These are phyloP conservation scores for Ascaphus truei DNA, from an alignment of 2,113 vertebrate genomes.

Conservation along the genomic window DNA sequence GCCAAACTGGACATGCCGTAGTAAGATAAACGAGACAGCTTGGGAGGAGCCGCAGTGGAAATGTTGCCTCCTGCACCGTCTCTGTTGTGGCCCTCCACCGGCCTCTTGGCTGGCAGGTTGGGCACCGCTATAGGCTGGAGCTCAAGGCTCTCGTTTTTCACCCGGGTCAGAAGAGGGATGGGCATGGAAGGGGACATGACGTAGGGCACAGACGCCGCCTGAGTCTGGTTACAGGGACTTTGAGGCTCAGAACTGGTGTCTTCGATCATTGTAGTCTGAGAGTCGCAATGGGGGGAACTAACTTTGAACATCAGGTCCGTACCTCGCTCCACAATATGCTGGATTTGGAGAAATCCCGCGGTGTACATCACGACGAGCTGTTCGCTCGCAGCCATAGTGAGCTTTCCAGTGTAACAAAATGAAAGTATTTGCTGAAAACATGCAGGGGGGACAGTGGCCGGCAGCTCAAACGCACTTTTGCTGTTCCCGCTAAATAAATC, in stretches of 20 bases:
- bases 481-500: conserved; percentile 94
- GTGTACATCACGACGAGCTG: conserved; percentile 99
- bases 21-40: conserved; percentile 74
- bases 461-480: conserved; percentile 94
- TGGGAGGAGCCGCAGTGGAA: conserved; percentile 45
- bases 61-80: conserved; percentile 50
- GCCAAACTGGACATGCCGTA: conserved; percentile 71
- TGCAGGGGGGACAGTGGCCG: conserved; percentile 86
- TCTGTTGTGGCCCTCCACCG: conserved; percentile 50
- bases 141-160: conserved; percentile 86
- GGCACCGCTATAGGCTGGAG: conserved; percentile 55
- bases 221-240: conserved; percentile 82
- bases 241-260: conserved; percentile 90
- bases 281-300: conserved; percentile 97
- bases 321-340: conserved; percentile 95
- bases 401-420: conserved; percentile 97
- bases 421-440: conserved; percentile 97
- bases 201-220: conserved; percentile 63
- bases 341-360: conserved; percentile 96
- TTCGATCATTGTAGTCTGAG: conserved; percentile 88
- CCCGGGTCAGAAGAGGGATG: conserved; percentile 73
- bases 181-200: conserved; percentile 77
- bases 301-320: conserved; percentile 98
- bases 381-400: conserved; percentile 97
- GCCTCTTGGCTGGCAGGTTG: conserved; percentile 54